Evolutionary conservation across 2,113 vertebrate species (phyloP), one percentile per base, ranked within the genome.

Genomic region (Herpailurus yagouaroundi): DNA sequence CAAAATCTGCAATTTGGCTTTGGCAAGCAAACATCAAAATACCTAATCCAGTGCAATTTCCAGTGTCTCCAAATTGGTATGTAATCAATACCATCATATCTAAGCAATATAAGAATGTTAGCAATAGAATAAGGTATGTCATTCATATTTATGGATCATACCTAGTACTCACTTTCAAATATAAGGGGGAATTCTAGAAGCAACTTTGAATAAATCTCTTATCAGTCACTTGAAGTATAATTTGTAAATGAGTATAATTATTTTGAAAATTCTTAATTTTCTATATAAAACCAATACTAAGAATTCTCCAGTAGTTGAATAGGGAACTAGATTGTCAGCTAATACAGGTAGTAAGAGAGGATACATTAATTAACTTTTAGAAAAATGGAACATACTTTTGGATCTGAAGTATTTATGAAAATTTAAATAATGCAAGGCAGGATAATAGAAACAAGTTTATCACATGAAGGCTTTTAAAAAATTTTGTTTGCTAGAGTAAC

Each of bases 181-280:
- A 73, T 7, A 84, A 57, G 69, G 2, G 79, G 31, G 38, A 79
- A 68, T 91, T 84, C 69, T 93, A 60, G 29, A 89, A 80, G 10
- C 52, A 90, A 77, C 5, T 71, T 33, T 31, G 55, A 96, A 88
- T 74, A 55, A 84, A 69, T 92, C 80, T 74, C 4, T 87, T 82
- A 23, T 87, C 31, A 55, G 18, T 63, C 25, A 55, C 1, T 80
- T 88, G 18, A 60, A 50, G 7, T 36, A 57, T 68, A 52, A 13
- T 83, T 91, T 41, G 9, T 29, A 82, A 94, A 76, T 31, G 41
- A 84, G 8, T 71, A 13, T 11, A 63, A 77, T 38, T 41, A 79
- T 71, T 90, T 92, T 77, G 9, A 83, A 82, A 82, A 60, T 57
- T 76, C 38, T 92, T 69, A 8, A 69, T 87, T 87, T 94, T 90